Base-by-base conservation (phyloP, 2,888 invertebrate genomes). In the Coenonympha glycerion region DNA sequence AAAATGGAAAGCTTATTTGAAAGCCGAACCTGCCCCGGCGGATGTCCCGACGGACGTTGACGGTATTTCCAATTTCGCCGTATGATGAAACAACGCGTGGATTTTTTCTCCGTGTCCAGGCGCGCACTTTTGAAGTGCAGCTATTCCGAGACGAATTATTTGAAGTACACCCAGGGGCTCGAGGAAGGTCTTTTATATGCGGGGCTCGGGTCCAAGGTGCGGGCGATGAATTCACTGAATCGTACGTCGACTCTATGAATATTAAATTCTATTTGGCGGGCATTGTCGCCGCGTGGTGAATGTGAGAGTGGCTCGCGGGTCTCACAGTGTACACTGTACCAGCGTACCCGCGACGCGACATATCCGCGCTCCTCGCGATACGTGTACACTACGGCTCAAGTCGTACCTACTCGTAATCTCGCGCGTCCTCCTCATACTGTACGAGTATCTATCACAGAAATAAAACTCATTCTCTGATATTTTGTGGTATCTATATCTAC, bases 211-310 rank as follows among this genome's bases (percentile, higher is more conserved):
- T 78, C 78, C 73, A 77, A 83, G 85, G 84, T 80, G 82, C 77
- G 80, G 77, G 69, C 81, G 73, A 80, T 80, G 84, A 79, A 81
- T 85, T 87, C 85, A 82, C 74, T 82, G 84, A 86, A 84, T 85
- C 79, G 82, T 79, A 82, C 76, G 81, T 76, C 76, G 75, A 70
- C 77, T 81, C 85, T 83, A 85, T 86, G 84, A 85, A 86, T 86
- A 84, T 84, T 84, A 85, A 84, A 84, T 82, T 83, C 73, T 80
- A 86, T 86, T 84, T 81, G 79, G 76, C 73, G 72, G 75, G 74
- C 71, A 83, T 82, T 85, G 82, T 83, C 76, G 75, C 66, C 70
- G 76, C 76, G 74, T 66, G 67, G 73, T 74, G 77, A 79, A 77
- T 80, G 76, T 77, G 64, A 71, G 76, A 76, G 72, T 73, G 68